Evolutionary conservation across 2,888 invertebrate genomes (phyloP), one percentile per base, ranked within the genome.

Genomic region (Hypomecis atomaria): DNA sequence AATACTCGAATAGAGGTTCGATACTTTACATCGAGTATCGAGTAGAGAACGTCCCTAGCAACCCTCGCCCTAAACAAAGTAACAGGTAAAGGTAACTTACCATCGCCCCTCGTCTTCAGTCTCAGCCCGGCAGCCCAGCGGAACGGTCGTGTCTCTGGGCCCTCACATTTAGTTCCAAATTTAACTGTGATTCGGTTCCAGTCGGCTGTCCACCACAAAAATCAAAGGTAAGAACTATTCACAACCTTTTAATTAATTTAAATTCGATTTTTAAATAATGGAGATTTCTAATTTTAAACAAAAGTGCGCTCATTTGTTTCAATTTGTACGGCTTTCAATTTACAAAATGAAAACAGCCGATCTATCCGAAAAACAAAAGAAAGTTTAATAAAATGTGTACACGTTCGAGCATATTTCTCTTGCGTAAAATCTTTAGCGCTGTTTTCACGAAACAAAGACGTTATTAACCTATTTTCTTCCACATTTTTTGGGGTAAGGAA

Each of bases 71-170:
- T 59, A 59, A 65, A 59, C 67, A 62, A 83, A 81, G 89, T 89
- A 90, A 90, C 91, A 90, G 90, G 90, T 90, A 88, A 83, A 84
- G 82, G 82, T 69, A 66, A 55, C 43, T 42, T 40, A 45, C 62
- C 55, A 56, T 82, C 77, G 74, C 72, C 65, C 74, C 73, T 72
- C 36, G 52, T 11, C 11, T 7, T 70, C 82, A 85, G 84, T 85
- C 74, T 72, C 71, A 72, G 72, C 69, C 69, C 63, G 75, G 67
- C 76, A 69, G 71, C 76, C 73, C 65, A 62, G 60, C 59, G 69
- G 76, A 61, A 66, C 77, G 77, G 78, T 75, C 82, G 78, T 70
- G 72, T 33, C 33, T 7, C 44, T 55, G 64, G 48, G 58, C 40
- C 43, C 7, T 37, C 45, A 9, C 43, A 60, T 57, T 42, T 40